These are phyloP conservation scores for Aphis gossypii DNA, from an alignment of 1,140 invertebrate species.

Conservation along the genomic window DNA sequence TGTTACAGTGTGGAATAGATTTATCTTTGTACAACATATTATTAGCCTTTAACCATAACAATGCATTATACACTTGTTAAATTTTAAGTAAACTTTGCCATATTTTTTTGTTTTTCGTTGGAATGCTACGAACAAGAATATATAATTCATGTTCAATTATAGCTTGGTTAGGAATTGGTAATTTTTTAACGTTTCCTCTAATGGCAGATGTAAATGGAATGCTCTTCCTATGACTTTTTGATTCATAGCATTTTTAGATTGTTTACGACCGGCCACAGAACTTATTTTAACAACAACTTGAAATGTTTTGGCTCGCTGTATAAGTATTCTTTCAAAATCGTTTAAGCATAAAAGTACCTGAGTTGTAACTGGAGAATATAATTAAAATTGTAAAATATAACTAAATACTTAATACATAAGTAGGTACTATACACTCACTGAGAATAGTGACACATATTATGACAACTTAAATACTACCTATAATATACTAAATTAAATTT, in stretches of 20 bases:
- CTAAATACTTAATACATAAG: no score
- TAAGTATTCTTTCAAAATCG: slow-evolving; percentile 62
- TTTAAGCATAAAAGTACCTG: slow-evolving; percentile 60
- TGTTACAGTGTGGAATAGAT: slow-evolving; percentile 58
- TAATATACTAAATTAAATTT: no score
- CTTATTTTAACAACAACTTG: slow-evolving; percentile 62
- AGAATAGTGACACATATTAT: no score
- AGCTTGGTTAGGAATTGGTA: slow-evolving; percentile 60
- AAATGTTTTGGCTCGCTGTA: slow-evolving; percentile 63
- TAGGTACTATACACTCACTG: no score
- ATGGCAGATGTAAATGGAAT: slow-evolving; percentile 63
- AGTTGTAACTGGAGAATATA: slow-evolving; percentile 54
- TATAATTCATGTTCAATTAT: slow-evolving; percentile 58
- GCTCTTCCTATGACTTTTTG: slow-evolving; percentile 62
- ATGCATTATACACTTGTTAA: slow-evolving; percentile 59
- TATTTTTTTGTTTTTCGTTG: slow-evolving; percentile 60
- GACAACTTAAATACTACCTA: no score
- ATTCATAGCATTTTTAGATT: slow-evolving; percentile 61
- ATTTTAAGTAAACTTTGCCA: slow-evolving; percentile 60
- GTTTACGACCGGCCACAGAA: slow-evolving; percentile 62
- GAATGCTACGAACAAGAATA: slow-evolving; percentile 61
- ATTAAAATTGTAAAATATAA: no score
- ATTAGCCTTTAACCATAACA: slow-evolving; percentile 59
- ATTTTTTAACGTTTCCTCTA: slow-evolving; percentile 62
- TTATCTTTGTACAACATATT: slow-evolving; percentile 61